Evolutionary conservation across 1,140 invertebrate species (phyloP).

Genomic region (Charaxes varanes): DNA sequence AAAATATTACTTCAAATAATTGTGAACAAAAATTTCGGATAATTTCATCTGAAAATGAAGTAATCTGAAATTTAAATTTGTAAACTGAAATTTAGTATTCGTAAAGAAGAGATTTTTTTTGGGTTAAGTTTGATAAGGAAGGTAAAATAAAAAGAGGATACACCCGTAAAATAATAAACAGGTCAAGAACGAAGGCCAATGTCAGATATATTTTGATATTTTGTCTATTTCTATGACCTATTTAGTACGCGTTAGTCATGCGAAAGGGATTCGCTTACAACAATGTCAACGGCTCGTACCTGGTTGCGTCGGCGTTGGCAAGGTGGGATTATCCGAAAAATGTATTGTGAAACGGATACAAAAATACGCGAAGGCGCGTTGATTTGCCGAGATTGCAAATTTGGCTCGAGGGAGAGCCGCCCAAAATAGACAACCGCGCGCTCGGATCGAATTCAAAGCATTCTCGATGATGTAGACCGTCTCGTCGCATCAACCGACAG

Average conservation of each 20-base stretch:
- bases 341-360: slow-evolving; percentile 60
- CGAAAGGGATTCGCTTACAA: slow-evolving; percentile 13
- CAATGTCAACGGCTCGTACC: slow-evolving; percentile 19
- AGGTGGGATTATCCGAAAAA: slow-evolving; percentile 28
- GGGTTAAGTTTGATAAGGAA: background rate
- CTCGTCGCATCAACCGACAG: slow-evolving; percentile 25
- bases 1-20: no score
- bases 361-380: slow-evolving; percentile 62
- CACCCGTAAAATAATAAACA: no score
- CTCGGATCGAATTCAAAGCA: slow-evolving; percentile 65
- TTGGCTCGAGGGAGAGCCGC: slow-evolving; percentile 57
- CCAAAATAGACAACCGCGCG: slow-evolving; percentile 57
- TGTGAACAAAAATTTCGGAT: no score
- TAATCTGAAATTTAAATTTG: no score
- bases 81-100: no score
- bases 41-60: no score
- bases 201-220: slow-evolving; percentile 47
- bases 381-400: slow-evolving; percentile 67
- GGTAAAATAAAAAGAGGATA: no score
- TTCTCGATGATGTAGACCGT: slow-evolving; percentile 37
- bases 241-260: slow-evolving; percentile 13
- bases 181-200: slow-evolving; percentile 63
- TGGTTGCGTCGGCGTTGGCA: slow-evolving; percentile 10
- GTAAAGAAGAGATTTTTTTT: no score
- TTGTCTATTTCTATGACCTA: slow-evolving; percentile 21